phyloP scores from a whole-genome alignment of 2,113 vertebrate genomes.

The Nothoprocta pentlandii region DNA sequence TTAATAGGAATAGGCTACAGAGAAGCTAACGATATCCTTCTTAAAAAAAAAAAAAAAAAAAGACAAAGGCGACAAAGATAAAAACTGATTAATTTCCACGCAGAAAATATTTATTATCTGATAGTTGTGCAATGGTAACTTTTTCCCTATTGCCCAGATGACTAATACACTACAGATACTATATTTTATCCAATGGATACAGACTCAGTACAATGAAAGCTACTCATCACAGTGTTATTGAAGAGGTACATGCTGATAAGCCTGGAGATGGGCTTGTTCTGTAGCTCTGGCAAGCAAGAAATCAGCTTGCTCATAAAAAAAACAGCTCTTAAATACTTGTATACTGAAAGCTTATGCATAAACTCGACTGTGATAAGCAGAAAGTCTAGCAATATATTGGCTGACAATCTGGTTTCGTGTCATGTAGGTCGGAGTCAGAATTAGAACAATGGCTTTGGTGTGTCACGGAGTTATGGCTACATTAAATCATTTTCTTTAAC shows the following conservation, averaged over 20 bases:
- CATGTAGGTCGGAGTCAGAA: background rate
- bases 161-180: conserved; percentile 29
- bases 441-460: background rate
- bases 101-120: conserved; percentile 37
- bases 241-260: background rate
- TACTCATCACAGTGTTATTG: background rate
- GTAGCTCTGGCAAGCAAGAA: background rate
- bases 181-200: conserved; percentile 21
- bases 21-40: background rate
- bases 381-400: background rate
- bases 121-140: background rate
- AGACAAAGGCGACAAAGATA: background rate
- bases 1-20: background rate
- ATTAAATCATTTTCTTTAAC: background rate
- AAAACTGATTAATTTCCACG: conserved; percentile 39
- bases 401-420: background rate
- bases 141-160: background rate
- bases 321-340: background rate
- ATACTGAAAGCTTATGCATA: background rate
- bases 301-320: background rate
- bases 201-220: background rate
- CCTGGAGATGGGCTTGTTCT: background rate
- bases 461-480: background rate
- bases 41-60: background rate
- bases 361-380: background rate